Percentiles rank a stretch among this genome's conserved stretches.
These are phyloP conservation scores for Petromus typicus DNA, from an alignment of 2,113 vertebrate species.

Conservation along the genomic window DNA sequence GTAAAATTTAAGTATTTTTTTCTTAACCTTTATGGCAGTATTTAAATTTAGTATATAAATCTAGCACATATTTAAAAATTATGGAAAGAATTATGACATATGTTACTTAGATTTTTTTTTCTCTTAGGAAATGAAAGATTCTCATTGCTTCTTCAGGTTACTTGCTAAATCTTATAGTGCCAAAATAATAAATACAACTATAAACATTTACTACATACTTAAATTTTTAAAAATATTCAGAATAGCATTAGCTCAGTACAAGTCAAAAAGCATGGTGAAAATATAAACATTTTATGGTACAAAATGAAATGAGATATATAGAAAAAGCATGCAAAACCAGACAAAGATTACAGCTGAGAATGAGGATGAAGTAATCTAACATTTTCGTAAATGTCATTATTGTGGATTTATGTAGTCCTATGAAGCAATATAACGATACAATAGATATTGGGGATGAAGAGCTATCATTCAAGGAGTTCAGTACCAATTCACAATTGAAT, in stretches of 20 bases:
- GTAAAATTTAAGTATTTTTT: not conserved
- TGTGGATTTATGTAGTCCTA: not conserved
- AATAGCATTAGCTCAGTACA: not conserved
- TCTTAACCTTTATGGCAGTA: not conserved
- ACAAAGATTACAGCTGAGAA: not conserved
- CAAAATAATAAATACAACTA: not conserved
- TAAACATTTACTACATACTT: constrained; percentile 14
- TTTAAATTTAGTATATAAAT: constrained; percentile 46
- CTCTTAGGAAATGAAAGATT: constrained; percentile 18
- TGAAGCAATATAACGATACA: not conserved
- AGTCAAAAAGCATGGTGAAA: not conserved
- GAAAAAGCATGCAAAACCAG: not conserved
- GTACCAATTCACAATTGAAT: not conserved
- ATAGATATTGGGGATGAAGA: not conserved
- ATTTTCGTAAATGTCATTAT: not conserved
- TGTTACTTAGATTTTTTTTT: not conserved
- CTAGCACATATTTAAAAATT: not conserved
- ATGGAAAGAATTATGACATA: not conserved
- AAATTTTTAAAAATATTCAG: not conserved
- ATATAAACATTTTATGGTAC: not conserved
- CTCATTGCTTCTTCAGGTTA: not conserved
- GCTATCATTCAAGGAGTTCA: not conserved
- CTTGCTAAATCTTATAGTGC: not conserved
- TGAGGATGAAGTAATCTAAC: not conserved
- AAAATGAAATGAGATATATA: not conserved